Base-by-base conservation (phyloP, 2,888 invertebrate species). In the Allygus modestus region DNA sequence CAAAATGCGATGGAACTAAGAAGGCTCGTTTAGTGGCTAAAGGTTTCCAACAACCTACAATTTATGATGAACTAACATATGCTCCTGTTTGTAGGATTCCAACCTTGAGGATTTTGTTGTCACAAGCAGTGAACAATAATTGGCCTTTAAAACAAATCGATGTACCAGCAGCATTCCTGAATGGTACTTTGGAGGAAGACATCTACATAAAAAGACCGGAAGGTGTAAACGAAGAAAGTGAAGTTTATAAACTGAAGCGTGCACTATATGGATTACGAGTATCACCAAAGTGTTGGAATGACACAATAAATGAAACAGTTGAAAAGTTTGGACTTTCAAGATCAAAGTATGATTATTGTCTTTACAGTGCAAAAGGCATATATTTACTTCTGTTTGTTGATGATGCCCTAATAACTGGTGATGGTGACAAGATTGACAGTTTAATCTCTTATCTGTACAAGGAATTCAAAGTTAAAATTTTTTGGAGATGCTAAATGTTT, bases 21-120 rank as follows among this genome's bases (percentile, higher is more conserved):
- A 86, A 85, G 54, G 86, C 85, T 0, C 31, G 86, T 33, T 81
- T 85, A 4, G 85, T 86, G 15, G 84, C 86, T 20, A 81, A 83
- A 73, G 86, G 85, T 61, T 86, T 85, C 69, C 82, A 83, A 46
- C 46, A 82, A 65, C 58, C 82, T 54, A 37, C 51, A 46, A 26
- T 28, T 7, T 23, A 12, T 26, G 17, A 46, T 46, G 46, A 46
- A 46, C 17, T 46, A 2, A 46, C 46, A 46, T 46, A 46, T 46
- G 9, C 81, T 2, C 81, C 81, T 17, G 61, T 81, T n/a, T 81
- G 81, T n/a, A 81, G 81, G n/a, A 61, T 61, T 28, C 31, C 81
- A 26, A 81, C 85, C 0, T 54, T 85, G 31, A 31, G 85, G 23
- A 33, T 84, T 23, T 26, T 84, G n/a, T n/a, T 85, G 20, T 77